Conservation (phyloP, 1,140 invertebrate genomes). For the Habropoda laboriosa region DNA sequence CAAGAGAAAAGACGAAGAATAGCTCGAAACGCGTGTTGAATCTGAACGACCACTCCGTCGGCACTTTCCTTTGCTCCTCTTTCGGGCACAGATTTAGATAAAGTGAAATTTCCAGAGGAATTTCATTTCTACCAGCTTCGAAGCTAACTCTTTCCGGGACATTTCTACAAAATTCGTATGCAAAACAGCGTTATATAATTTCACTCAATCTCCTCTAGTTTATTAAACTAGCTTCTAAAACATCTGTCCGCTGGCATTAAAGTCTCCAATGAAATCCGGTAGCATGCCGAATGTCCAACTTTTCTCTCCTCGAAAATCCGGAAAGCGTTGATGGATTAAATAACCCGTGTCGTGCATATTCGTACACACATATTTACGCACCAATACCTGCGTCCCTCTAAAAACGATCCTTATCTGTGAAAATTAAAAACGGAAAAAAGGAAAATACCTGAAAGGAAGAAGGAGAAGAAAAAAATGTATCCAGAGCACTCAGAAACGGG, state of each 20-base stretch:
- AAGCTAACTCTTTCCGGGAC: too few relatives aligned
- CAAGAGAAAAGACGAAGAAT: not conserved
- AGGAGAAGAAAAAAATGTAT: not conserved
- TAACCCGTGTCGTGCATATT: not conserved
- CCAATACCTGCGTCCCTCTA: too few relatives aligned
- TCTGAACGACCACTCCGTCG: not conserved
- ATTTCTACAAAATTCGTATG: not conserved
- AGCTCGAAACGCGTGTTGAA: constrained; percentile 26
- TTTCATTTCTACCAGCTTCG: too few relatives aligned
- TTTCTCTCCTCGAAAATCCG: not conserved
- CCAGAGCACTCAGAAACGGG: too few relatives aligned
- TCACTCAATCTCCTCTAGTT: not conserved
- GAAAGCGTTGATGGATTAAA: not conserved
- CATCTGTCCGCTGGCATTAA: not conserved
- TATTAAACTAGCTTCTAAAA: not conserved
- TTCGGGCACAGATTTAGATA: not conserved
- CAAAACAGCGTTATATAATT: not conserved
- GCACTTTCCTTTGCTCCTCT: not conserved
- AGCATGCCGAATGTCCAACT: not conserved
- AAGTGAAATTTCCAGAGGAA: not conserved
- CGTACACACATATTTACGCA: too few relatives aligned
- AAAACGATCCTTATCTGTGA: too few relatives aligned
- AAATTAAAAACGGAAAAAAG: not conserved
- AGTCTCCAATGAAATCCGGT: not conserved
- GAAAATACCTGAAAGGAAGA: not conserved